Percentiles rank a stretch among this genome's conserved stretches.
Evolutionary conservation across 1,140 invertebrate genomes (phyloP).

Genomic region (Drosophila arawakana): DNA sequence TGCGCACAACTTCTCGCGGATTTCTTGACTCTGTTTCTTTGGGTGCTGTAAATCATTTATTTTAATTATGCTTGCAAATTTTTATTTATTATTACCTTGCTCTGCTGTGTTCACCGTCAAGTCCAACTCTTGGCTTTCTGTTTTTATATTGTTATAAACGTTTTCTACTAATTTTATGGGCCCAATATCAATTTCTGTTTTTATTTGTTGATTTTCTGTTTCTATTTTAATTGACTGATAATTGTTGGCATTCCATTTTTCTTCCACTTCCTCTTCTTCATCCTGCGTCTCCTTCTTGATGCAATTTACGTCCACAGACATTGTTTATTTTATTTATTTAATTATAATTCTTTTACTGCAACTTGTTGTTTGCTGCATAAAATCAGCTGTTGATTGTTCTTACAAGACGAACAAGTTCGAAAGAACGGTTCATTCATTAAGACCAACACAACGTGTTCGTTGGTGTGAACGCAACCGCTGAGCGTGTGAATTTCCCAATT

Average conservation of each 20-base stretch:
- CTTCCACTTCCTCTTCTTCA: constrained; percentile 4
- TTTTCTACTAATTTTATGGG: constrained; percentile 21
- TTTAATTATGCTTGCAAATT: not conserved
- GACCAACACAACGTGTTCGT: not conserved
- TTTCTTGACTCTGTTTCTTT: constrained; percentile 15
- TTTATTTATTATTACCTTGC: not conserved
- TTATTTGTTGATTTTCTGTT: too few species aligned
- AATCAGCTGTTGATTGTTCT: constrained; percentile 21
- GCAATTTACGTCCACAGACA: not conserved
- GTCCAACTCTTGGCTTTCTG: not conserved
- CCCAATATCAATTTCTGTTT: constrained; percentile 15
- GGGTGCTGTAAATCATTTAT: not conserved
- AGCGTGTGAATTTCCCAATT: not conserved
- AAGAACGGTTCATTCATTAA: too few species aligned
- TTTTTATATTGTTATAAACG: not conserved
- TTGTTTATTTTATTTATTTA: not conserved
- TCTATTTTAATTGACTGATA: not conserved
- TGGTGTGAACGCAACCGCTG: not conserved
- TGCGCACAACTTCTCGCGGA: constrained; percentile 6
- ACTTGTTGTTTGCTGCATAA: not conserved
- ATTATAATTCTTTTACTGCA: not conserved
- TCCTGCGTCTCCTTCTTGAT: constrained; percentile 4
- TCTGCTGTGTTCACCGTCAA: not conserved
- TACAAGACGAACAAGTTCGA: not conserved
- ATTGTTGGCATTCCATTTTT: not conserved